Percentiles rank a stretch among this genome's conserved stretches.
These are phyloP conservation scores for Lycaena phlaeas DNA, from an alignment of 2,888 invertebrate genomes.

Conservation along the genomic window DNA sequence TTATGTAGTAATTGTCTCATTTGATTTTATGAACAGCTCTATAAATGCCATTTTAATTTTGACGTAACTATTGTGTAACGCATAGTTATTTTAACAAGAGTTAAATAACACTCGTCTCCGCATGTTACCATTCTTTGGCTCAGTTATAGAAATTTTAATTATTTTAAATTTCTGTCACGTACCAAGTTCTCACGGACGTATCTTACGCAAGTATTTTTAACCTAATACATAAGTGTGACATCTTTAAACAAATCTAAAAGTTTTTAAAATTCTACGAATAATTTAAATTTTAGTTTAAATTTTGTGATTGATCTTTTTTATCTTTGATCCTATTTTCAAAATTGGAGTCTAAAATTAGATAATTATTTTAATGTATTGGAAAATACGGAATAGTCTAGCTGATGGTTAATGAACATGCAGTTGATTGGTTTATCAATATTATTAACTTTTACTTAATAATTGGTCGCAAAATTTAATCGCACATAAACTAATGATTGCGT, in stretches of 20 bases:
- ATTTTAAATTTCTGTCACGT: slow-evolving; percentile 59
- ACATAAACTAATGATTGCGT: slow-evolving; percentile 52
- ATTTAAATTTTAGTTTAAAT: not conserved
- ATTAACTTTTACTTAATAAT: slow-evolving; percentile 13
- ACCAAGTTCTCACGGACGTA: slow-evolving; percentile 50
- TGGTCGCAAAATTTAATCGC: slow-evolving; percentile 22
- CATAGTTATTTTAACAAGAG: not conserved
- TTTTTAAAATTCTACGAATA: not conserved
- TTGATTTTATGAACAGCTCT: too few relatives aligned
- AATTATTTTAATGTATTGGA: too few relatives aligned
- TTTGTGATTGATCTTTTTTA: too few relatives aligned
- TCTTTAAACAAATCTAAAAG: not conserved
- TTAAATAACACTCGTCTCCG: slow-evolving; percentile 14
- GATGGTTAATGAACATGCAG: slow-evolving; percentile 4
- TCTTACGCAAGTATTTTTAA: slow-evolving; percentile 34
- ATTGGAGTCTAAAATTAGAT: too few relatives aligned
- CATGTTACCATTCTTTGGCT: slow-evolving; percentile 19
- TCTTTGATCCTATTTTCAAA: too few relatives aligned
- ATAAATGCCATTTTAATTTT: too few relatives aligned
- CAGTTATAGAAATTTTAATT: slow-evolving; percentile 32
- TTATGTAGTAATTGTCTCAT: too few relatives aligned
- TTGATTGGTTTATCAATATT: slow-evolving; percentile 5
- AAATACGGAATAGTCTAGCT: too few relatives aligned
- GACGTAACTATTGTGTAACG: not conserved
- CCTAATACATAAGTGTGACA: slow-evolving; percentile 11